Percentiles rank a stretch among this genome's conserved stretches.
Conservation (phyloP, 2,113 vertebrate species). For the Acrocephalus arundinaceus region DNA sequence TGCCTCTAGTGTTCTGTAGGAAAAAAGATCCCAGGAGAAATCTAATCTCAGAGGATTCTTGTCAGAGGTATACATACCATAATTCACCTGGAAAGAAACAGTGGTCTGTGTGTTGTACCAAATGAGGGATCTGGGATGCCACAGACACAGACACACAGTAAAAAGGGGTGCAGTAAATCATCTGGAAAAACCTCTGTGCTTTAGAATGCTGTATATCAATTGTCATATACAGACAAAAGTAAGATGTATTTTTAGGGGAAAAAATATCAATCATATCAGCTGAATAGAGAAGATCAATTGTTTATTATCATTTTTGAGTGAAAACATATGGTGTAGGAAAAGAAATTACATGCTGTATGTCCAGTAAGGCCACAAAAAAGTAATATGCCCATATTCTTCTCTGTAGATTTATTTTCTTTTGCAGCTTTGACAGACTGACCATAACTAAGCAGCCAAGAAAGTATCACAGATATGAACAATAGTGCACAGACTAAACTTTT, state of each 20-base stretch:
- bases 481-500: neutral
- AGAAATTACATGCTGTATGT: neutral
- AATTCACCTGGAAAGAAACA: neutral
- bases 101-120: neutral
- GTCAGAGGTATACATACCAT: neutral
- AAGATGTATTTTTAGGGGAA: neutral
- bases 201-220: neutral
- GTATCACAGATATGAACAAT: neutral
- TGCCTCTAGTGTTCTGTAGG: neutral
- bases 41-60: neutral
- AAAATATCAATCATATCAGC: neutral
- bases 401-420: neutral
- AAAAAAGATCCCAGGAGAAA: neutral
- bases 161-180: neutral
- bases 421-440: neutral
- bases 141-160: neutral
- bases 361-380: neutral
- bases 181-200: neutral
- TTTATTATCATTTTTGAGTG: neutral
- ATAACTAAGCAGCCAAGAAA: neutral
- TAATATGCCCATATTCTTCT: neutral
- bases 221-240: neutral
- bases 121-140: neutral
- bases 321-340: neutral
- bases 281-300: neutral